Evolutionary conservation across 1,140 invertebrate species (phyloP).

Genomic region (Pantala flavescens): DNA sequence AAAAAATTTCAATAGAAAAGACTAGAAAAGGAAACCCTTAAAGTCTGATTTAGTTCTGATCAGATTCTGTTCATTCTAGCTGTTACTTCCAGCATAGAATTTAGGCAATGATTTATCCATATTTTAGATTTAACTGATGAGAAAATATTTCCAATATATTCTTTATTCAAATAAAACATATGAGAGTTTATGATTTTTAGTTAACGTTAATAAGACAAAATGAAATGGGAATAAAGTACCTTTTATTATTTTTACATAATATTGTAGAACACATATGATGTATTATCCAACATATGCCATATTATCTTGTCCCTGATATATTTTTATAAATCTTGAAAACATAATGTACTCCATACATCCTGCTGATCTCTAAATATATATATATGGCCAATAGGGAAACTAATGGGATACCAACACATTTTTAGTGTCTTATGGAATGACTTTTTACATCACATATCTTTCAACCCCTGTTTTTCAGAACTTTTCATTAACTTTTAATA

Average conservation of each 20-base stretch:
- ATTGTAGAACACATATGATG: constrained; percentile 3
- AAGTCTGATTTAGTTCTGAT: too few species aligned
- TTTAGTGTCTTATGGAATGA: background rate
- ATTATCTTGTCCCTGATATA: background rate
- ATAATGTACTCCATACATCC: background rate
- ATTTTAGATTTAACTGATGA: too few species aligned
- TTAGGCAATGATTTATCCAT: too few species aligned
- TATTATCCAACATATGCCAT: background rate
- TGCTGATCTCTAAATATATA: background rate
- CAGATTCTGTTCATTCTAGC: too few species aligned
- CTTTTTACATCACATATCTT: background rate
- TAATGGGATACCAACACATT: background rate
- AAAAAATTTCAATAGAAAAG: too few species aligned
- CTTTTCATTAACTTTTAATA: background rate
- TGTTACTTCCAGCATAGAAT: too few species aligned
- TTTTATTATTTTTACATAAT: constrained; percentile 9
- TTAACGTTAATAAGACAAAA: too few species aligned
- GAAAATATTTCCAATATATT: too few species aligned
- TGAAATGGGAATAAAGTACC: background rate
- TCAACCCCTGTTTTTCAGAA: background rate
- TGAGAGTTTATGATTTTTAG: too few species aligned
- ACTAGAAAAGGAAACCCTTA: too few species aligned
- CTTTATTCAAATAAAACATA: too few species aligned
- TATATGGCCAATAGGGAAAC: background rate
- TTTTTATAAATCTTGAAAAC: background rate